These are phyloP conservation scores for Rhagoletis zephyria DNA, from an alignment of 1,140 invertebrate genomes.

Conservation along the genomic window DNA sequence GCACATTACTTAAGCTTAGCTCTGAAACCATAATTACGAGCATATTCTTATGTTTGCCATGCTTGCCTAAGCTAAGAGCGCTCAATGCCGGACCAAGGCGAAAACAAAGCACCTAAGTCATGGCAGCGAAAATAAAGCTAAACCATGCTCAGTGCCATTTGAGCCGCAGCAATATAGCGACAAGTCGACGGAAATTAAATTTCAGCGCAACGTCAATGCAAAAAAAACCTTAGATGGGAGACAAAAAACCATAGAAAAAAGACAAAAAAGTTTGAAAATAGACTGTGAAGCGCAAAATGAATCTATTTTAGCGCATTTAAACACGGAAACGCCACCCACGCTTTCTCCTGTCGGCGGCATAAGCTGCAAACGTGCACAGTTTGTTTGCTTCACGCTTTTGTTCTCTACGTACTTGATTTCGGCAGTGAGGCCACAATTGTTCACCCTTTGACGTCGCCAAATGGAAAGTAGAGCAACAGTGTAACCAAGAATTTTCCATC, in stretches of 20 bases:
- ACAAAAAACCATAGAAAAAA: neutral
- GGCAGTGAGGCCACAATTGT: slow-evolving; percentile 29
- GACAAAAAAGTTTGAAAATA: neutral
- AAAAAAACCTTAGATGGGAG: neutral
- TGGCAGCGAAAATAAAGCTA: neutral
- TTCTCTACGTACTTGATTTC: neutral
- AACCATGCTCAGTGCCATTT: neutral
- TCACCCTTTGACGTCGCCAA: neutral
- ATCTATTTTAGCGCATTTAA: neutral
- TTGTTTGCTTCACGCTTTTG: neutral
- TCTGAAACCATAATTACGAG: too few species aligned
- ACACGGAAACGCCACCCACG: neutral
- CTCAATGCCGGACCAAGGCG: neutral
- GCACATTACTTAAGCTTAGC: too few species aligned
- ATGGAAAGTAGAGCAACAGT: neutral
- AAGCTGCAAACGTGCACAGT: too few species aligned
- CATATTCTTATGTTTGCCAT: neutral
- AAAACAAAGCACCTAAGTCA: neutral
- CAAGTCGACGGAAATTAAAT: slow-evolving; percentile 17
- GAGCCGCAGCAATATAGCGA: neutral
- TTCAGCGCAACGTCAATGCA: neutral
- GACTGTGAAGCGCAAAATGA: too few species aligned
- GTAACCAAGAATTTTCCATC: slow-evolving; percentile 1
- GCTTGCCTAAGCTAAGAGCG: too few species aligned
- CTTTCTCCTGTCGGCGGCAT: too few species aligned